These are phyloP conservation scores for Spongilla lacustris DNA, from an alignment of 37 sponge, comb jelly and placozoan genomes.

Conservation along the genomic window DNA sequence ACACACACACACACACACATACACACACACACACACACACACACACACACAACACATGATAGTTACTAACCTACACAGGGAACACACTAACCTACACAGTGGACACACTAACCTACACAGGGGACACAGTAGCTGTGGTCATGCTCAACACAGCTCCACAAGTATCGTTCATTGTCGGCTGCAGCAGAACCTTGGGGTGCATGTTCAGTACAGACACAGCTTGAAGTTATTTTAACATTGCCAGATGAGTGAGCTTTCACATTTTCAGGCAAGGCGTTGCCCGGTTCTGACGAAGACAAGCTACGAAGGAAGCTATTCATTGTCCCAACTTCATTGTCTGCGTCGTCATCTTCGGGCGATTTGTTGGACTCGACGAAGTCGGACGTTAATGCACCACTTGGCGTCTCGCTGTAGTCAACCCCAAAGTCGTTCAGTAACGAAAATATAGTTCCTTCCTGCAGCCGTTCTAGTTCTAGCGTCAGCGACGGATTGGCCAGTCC, in stretches of 20 bases:
- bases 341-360: neutral
- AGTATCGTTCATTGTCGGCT: neutral
- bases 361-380: neutral
- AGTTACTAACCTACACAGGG: neutral
- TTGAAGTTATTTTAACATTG: neutral
- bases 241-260: neutral
- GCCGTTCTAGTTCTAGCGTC: conserved; percentile 23
- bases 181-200: neutral
- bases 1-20: neutral
- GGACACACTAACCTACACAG: neutral
- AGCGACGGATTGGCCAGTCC: conserved; percentile 13
- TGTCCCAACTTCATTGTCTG: neutral
- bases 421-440: conserved; percentile 17
- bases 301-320: neutral
- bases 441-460: conserved; percentile 43
- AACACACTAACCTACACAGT: neutral
- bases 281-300: neutral
- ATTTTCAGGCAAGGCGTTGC: neutral
- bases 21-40: conserved; percentile 45
- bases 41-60: conserved; percentile 29
- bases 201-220: neutral
- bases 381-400: neutral
- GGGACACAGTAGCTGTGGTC: conserved; percentile 36
- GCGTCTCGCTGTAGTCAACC: neutral
- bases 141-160: conserved; percentile 34